Conservation (phyloP, 2,888 invertebrate genomes). For the Drosophila seclusa region DNA sequence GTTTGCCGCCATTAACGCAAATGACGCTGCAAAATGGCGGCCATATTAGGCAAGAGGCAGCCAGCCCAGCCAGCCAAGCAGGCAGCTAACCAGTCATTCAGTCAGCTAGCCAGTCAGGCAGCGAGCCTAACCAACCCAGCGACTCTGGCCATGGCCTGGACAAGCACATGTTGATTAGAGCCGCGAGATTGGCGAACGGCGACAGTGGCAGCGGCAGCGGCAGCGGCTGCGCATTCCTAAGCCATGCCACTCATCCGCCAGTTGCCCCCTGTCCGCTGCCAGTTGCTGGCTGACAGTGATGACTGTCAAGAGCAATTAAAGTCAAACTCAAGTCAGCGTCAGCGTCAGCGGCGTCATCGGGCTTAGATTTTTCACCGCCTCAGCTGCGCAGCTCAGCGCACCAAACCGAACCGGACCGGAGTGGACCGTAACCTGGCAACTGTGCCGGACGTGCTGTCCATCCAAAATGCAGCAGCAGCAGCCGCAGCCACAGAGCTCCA, state of each 20-base stretch:
- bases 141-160: conserved; percentile 56
- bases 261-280: conserved; percentile 4
- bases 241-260: conserved; percentile 39
- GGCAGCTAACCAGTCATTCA: conserved; percentile 34
- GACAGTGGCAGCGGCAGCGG: conserved; percentile 16
- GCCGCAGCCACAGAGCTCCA: conserved; percentile 46
- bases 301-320: conserved; percentile 84
- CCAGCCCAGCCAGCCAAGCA: conserved; percentile 39
- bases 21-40: conserved; percentile 79
- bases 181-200: conserved; percentile 74
- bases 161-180: conserved; percentile 80
- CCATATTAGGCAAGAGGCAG: conserved; percentile 71
- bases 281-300: conserved; percentile 71
- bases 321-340: conserved; percentile 78
- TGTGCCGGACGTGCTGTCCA: conserved; percentile 73
- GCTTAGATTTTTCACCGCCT: conserved; percentile 78
- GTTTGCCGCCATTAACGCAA: conserved; percentile 76
- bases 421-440: conserved; percentile 29
- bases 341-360: conserved; percentile 47
- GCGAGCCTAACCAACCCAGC: conserved; percentile 45
- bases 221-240: conserved; percentile 43
- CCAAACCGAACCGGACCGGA: conserved; percentile 25
- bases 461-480: conserved; percentile 61
- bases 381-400: conserved; percentile 67
- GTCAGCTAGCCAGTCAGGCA: conserved; percentile 37